These are phyloP conservation scores for Hiodon tergisus DNA, from an alignment of 2,113 vertebrate genomes.

Conservation along the genomic window DNA sequence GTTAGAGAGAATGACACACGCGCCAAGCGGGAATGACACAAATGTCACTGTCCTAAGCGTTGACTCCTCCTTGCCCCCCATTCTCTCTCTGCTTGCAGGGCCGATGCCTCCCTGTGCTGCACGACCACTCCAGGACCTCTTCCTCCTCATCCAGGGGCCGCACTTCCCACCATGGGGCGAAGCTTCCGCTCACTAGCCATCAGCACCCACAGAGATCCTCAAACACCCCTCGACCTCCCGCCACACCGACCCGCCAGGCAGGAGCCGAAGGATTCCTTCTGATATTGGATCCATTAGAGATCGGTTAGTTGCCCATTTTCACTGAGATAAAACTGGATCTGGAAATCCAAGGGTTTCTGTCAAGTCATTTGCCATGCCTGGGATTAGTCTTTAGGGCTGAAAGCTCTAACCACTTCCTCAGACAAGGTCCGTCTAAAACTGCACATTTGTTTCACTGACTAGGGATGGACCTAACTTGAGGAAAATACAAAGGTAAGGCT, in stretches of 20 bases:
- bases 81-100: conserved; percentile 13
- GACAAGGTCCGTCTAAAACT: neutral
- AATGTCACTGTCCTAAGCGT: neutral
- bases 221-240: conserved; percentile 23
- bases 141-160: neutral
- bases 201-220: conserved; percentile 33
- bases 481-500: conserved; percentile 33
- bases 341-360: neutral
- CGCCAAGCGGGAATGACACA: neutral
- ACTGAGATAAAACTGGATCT: neutral
- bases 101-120: neutral
- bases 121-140: neutral
- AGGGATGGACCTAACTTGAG: neutral
- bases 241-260: conserved; percentile 12
- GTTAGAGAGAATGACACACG: neutral
- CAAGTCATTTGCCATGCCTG: neutral
- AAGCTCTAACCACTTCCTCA: conserved; percentile 23
- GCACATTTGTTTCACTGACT: conserved; percentile 8
- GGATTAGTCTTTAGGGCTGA: conserved; percentile 25
- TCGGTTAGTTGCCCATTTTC: neutral
- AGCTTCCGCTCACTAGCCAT: conserved; percentile 29
- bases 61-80: neutral
- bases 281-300: neutral
- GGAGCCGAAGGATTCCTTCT: conserved; percentile 4
- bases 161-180: conserved; percentile 40